Conservation (phyloP, 2,113 vertebrate genomes). For the Chascanopsetta lugubris region DNA sequence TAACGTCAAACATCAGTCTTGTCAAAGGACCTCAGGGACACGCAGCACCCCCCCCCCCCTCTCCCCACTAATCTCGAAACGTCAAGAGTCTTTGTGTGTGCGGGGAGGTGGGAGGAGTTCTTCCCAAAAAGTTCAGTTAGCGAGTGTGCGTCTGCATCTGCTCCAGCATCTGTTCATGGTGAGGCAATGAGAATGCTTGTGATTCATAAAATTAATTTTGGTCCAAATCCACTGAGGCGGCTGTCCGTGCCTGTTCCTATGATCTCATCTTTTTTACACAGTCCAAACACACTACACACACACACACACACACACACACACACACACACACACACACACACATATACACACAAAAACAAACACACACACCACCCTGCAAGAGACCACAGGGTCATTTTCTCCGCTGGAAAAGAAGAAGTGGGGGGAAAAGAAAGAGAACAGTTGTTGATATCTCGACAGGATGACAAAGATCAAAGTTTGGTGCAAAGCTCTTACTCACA, state of each 20-base stretch:
- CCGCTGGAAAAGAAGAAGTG: conserved; percentile 16
- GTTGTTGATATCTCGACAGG: conserved; percentile 60
- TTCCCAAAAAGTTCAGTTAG: conserved; percentile 21
- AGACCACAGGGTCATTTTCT: conserved; percentile 60
- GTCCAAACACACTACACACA: conserved; percentile 41
- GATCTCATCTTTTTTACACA: conserved; percentile 64
- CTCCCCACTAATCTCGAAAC: too few species aligned
- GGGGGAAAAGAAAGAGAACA: background rate
- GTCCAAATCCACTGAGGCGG: conserved; percentile 42
- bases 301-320: conserved; percentile 22
- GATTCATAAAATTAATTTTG: conserved; percentile 65
- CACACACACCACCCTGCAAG: conserved; percentile 10
- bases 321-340: conserved; percentile 8
- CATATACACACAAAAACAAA: conserved; percentile 4
- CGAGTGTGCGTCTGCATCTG: conserved; percentile 29
- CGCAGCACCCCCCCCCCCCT: background rate
- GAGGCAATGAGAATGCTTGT: conserved; percentile 57
- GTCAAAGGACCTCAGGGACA: conserved; percentile 29
- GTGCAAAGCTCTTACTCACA: conserved; percentile 30
- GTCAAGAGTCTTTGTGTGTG: conserved; percentile 18
- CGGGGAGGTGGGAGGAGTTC: background rate
- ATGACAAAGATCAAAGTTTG: conserved; percentile 63
- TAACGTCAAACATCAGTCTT: conserved; percentile 47
- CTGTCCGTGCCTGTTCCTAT: conserved; percentile 60
- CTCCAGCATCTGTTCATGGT: conserved; percentile 55